Evolutionary conservation across 2,888 invertebrate genomes (phyloP).

Genomic region (Patella depressa): DNA sequence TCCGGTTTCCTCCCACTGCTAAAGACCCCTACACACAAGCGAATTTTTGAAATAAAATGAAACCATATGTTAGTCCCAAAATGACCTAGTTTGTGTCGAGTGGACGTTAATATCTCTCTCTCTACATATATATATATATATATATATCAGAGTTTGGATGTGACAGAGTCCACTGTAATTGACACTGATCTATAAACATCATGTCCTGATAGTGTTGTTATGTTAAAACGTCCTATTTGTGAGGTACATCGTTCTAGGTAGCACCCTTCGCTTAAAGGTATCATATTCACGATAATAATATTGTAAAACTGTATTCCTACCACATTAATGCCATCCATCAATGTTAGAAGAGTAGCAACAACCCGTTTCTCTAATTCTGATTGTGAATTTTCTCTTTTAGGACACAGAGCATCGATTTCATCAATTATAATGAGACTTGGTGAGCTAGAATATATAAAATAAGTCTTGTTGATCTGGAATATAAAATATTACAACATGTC

Average conservation of each 20-base stretch:
- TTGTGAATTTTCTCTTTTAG: slow-evolving; percentile 75
- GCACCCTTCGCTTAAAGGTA: not conserved
- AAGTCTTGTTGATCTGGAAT: no score
- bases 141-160: no score
- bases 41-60: no score
- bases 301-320: slow-evolving; percentile 31
- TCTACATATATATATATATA: no score
- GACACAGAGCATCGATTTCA: slow-evolving; percentile 86
- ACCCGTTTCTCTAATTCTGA: slow-evolving; percentile 82
- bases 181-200: no score
- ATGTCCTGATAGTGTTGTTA: not conserved
- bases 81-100: no score
- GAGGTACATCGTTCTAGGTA: not conserved
- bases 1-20: no score
- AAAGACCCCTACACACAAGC: no score
- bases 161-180: no score
- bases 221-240: not conserved
- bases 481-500: no score
- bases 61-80: no score
- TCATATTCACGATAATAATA: not conserved
- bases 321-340: slow-evolving; percentile 76
- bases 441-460: slow-evolving; percentile 72
- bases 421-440: slow-evolving; percentile 88
- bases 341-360: slow-evolving; percentile 77
- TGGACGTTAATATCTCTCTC: no score